Evolutionary conservation across 64 coral and sea anemone genomes (phyloP).

Genomic region (Hydrozoanthus tunicans): DNA sequence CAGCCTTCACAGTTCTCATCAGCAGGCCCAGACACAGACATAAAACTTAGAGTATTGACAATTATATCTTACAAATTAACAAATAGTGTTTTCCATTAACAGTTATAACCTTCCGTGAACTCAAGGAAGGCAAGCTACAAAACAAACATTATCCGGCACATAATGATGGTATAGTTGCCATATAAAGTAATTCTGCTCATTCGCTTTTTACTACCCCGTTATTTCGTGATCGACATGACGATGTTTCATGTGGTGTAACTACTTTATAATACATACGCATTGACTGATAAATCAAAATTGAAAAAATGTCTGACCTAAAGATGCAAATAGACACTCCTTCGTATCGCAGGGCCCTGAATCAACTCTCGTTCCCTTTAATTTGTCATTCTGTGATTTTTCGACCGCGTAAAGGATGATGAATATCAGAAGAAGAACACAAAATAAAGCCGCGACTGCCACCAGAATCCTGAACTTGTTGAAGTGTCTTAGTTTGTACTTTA

Average conservation of each 20-base stretch:
- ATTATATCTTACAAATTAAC: no score
- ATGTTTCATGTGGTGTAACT: background rate
- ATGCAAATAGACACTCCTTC: conserved; percentile 30
- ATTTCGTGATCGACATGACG: no score
- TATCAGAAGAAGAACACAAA: background rate
- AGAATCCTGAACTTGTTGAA: conserved; percentile 42
- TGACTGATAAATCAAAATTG: background rate
- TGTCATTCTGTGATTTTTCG: conserved; percentile 11
- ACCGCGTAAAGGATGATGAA: conserved; percentile 36
- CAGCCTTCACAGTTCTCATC: no score
- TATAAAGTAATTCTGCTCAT: no score
- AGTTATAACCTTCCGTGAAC: no score
- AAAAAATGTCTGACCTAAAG: conserved; percentile 23
- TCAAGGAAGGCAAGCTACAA: no score
- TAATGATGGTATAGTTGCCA: no score
- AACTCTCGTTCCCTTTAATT: background rate
- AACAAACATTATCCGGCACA: no score
- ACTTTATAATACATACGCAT: background rate
- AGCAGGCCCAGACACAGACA: no score
- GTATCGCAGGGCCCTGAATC: background rate
- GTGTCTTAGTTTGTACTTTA: conserved; percentile 58
- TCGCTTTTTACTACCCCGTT: no score
- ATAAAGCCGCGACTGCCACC: background rate
- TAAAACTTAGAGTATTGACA: no score
- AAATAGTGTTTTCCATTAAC: no score